phyloP scores from a whole-genome alignment of 2,797 vertebrate species.

The Rhadinocentrus ornatus region DNA sequence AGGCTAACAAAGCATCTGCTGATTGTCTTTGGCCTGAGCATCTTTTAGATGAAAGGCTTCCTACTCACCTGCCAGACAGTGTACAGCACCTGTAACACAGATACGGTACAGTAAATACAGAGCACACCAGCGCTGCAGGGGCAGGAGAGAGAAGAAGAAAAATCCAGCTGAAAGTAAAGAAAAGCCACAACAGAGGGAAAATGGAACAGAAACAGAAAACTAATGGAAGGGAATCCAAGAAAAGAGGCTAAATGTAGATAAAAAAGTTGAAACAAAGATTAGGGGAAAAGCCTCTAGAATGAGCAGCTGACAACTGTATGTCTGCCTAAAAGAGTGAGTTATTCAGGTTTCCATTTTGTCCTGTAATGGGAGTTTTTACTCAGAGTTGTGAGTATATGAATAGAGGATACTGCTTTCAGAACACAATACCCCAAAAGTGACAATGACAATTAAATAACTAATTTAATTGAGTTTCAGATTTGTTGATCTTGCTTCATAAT shows the following conservation, averaged over 20 bases:
- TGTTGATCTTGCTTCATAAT: no score
- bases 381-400: no score
- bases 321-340: neutral
- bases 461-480: neutral
- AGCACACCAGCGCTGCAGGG: neutral
- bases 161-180: neutral
- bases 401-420: no score
- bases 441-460: no score
- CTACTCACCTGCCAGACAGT: constrained; percentile 7
- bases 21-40: constrained; percentile 51
- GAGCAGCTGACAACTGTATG: neutral
- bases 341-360: neutral
- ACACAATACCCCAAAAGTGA: no score
- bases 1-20: constrained; percentile 62
- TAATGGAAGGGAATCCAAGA: neutral
- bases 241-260: neutral
- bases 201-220: neutral
- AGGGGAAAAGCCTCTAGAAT: no score
- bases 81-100: constrained; percentile 17
- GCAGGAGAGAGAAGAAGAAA: neutral
- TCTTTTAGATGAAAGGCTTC: constrained; percentile 47
- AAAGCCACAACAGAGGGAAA: neutral
- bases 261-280: neutral
- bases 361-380: no score
- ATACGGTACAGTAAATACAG: constrained; percentile 4